Percentiles rank a stretch among this genome's conserved stretches.
Conservation (phyloP, 2,113 vertebrate species). For the Semnornis frantzii region DNA sequence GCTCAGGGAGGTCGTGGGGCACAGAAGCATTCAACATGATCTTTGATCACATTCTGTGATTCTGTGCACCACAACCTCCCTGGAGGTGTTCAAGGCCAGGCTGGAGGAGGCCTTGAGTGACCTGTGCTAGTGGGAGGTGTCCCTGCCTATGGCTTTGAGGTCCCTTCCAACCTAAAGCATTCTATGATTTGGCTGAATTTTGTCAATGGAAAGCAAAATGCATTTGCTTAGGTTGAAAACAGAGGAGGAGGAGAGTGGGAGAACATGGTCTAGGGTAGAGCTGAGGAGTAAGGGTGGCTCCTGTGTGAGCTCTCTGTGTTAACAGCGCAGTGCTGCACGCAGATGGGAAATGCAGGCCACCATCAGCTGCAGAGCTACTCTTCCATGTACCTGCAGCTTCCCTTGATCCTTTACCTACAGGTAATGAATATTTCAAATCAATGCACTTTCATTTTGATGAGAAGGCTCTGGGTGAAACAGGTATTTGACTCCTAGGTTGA, state of each 20-base stretch:
- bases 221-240: not conserved
- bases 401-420: not conserved
- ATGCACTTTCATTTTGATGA: not conserved
- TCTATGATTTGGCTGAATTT: not conserved
- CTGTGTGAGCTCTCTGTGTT: not conserved
- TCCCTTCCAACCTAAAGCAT: no score
- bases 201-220: not conserved
- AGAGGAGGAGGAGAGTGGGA: not conserved
- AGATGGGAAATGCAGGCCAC: not conserved
- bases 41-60: no score
- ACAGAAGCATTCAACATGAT: no score
- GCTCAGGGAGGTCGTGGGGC: no score
- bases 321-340: not conserved
- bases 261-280: accelerated
- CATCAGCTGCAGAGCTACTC: not conserved
- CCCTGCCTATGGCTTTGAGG: no score
- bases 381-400: not conserved
- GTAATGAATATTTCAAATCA: not conserved
- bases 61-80: no score
- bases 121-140: no score
- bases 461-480: not conserved
- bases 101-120: no score
- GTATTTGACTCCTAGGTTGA: not conserved
- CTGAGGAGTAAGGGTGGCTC: not conserved
- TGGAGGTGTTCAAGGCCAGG: no score